phyloP scores from a whole-genome alignment of 2,113 vertebrate species.

The Rhadina sibilatrix region DNA sequence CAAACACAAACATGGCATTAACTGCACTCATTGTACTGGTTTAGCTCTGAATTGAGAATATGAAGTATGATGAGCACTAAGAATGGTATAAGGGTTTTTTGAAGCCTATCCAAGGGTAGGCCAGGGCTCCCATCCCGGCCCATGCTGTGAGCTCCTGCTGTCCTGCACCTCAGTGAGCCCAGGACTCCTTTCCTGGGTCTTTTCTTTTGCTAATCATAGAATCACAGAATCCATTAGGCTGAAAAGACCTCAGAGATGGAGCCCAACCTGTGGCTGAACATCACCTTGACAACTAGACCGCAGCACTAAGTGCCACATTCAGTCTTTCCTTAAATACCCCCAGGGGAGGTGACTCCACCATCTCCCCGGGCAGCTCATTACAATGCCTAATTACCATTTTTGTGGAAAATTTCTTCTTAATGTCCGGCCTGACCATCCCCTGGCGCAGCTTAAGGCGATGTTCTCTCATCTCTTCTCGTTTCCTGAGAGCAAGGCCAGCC shows the following conservation, averaged over 20 bases:
- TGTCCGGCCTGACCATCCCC: background rate
- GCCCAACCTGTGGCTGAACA: background rate
- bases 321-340: background rate
- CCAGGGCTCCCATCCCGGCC: no score
- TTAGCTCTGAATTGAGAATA: background rate
- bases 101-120: background rate
- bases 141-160: background rate
- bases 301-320: background rate
- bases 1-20: no score
- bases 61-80: background rate
- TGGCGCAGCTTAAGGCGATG: background rate
- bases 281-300: background rate
- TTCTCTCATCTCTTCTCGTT: no score
- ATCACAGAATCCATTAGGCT: background rate
- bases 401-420: background rate
- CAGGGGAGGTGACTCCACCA: background rate
- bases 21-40: background rate
- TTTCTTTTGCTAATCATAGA: background rate
- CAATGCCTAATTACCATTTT: background rate
- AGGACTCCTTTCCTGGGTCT: accelerated
- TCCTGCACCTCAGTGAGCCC: background rate
- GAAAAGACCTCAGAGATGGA: background rate
- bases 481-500: background rate
- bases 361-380: background rate
- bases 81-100: accelerated